A percentile compares a stretch with the other conserved stretches of the same genome.
Evolutionary conservation across 2,797 vertebrate genomes (phyloP).

Genomic region (Micrastur ruficollis): DNA sequence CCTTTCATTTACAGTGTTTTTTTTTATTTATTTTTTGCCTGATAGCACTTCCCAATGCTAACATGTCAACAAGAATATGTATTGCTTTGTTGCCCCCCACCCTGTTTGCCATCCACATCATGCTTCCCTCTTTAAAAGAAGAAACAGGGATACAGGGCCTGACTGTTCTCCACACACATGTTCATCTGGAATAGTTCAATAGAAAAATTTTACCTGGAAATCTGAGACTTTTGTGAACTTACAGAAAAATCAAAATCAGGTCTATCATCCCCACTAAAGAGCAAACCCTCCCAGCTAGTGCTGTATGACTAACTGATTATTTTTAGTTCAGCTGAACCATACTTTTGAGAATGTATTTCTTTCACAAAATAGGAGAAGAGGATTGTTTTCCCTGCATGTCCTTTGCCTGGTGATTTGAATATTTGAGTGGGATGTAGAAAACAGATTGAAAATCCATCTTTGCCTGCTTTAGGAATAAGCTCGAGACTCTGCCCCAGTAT

Average conservation of each 20-base stretch:
- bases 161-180: neutral
- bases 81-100: neutral
- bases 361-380: neutral
- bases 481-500: neutral
- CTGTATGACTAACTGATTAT: neutral
- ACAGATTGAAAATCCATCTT: neutral
- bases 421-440: neutral
- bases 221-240: neutral
- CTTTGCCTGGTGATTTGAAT: neutral
- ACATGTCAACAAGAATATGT: neutral
- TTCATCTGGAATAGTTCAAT: neutral
- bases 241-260: neutral
- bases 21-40: neutral
- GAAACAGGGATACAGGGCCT: neutral
- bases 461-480: neutral
- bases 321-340: neutral
- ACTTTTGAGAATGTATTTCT: neutral
- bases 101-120: fast-evolving
- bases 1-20: neutral
- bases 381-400: neutral
- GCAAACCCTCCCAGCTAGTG: too few species aligned
- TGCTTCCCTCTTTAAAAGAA: neutral
- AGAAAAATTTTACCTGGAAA: neutral
- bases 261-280: neutral
- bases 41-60: neutral